phyloP scores from a whole-genome alignment of 92 coral and sea anemone genomes.

The Epizoanthus rinbou region DNA sequence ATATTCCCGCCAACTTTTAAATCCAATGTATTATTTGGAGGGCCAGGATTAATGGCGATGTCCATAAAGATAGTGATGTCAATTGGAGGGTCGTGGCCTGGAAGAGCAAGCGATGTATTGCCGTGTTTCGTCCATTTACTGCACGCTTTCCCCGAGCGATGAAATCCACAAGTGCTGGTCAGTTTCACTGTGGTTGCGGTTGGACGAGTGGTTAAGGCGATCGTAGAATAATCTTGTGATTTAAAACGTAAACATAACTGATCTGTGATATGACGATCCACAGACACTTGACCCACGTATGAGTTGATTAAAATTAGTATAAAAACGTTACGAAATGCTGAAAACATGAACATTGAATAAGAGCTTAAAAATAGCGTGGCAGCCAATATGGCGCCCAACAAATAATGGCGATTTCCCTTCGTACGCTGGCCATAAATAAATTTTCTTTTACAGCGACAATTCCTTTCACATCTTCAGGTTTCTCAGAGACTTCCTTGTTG shows the following conservation, averaged over 20 bases:
- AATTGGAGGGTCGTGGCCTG: conserved; percentile 25
- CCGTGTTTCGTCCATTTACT: conserved; percentile 32
- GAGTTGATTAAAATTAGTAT: conserved; percentile 19
- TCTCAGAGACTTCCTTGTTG: no score
- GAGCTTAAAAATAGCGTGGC: background rate
- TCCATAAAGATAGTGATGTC: conserved; percentile 21
- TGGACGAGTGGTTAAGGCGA: conserved; percentile 26
- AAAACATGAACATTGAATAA: conserved; percentile 1
- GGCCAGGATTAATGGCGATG: conserved; percentile 29
- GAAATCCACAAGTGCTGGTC: conserved; percentile 27
- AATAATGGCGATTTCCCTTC: no score
- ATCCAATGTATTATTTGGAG: conserved; percentile 13
- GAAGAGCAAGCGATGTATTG: conserved; percentile 17
- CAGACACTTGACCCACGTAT: conserved; percentile 26
- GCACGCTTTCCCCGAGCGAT: conserved; percentile 22
- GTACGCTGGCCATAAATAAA: no score
- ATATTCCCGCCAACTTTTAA: conserved; percentile 24
- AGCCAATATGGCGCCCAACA: no score
- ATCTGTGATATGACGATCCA: conserved; percentile 18
- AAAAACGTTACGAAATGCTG: conserved; percentile 10
- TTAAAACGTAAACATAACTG: conserved; percentile 21
- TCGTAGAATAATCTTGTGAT: conserved; percentile 29
- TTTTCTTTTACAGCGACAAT: no score
- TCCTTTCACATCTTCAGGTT: no score
- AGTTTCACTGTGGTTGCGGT: conserved; percentile 30